Conservation (phyloP, 2,113 vertebrate genomes). For the human (Homo sapiens) region GRCh38 chr13:75457501-75458000, state of each 20-base stretch:
- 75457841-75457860: too few species aligned
- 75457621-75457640: neutral
- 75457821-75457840: too few species aligned
- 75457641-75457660: neutral
- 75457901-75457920: too few species aligned
- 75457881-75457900: too few species aligned
- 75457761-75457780: neutral
- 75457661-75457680: neutral
- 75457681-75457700: neutral
- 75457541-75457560: neutral
- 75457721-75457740: neutral
- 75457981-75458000: too few species aligned
- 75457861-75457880: too few species aligned
- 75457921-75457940: too few species aligned
- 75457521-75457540: neutral
- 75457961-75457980: too few species aligned
- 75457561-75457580: neutral
- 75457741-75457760: neutral
- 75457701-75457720: neutral
- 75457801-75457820: neutral
- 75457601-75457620: neutral
- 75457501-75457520: neutral
- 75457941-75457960: too few species aligned
- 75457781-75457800: neutral
- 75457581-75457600: neutral